These are phyloP conservation scores for Altica lythri DNA, from an alignment of 2,888 invertebrate species.

Conservation along the genomic window DNA sequence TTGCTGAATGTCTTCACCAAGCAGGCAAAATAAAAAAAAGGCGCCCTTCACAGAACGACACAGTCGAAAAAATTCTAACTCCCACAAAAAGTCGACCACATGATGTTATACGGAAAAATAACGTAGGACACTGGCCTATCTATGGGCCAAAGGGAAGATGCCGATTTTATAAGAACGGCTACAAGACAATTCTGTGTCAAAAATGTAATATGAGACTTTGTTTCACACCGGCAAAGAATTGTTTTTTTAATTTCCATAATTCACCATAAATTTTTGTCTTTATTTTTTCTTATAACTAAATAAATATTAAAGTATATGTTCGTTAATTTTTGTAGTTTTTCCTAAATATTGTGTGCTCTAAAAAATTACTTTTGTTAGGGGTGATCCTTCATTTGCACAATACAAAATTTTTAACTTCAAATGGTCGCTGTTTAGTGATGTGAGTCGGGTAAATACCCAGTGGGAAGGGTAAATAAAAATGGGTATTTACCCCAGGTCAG, in stretches of 20 bases:
- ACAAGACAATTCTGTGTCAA: slow-evolving; percentile 1
- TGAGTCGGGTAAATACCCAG: too few species aligned
- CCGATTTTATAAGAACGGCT: background rate
- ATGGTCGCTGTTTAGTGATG: too few species aligned
- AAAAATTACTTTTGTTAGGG: background rate
- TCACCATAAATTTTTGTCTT: background rate
- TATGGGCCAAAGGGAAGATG: background rate
- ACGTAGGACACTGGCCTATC: background rate
- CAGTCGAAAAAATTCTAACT: background rate
- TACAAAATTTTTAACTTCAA: too few species aligned
- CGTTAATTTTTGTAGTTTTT: too few species aligned
- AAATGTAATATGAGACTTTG: too few species aligned
- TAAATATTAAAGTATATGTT: background rate
- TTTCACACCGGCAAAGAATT: too few species aligned
- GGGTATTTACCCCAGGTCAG: too few species aligned
- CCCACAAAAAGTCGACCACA: background rate
- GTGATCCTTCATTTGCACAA: too few species aligned
- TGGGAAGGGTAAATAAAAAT: too few species aligned
- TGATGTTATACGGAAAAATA: background rate
- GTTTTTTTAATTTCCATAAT: background rate
- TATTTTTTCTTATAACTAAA: background rate
- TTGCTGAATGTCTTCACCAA: slow-evolving; percentile 3
- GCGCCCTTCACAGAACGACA: background rate
- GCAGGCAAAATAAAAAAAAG: background rate
- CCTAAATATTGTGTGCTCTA: background rate